Evolutionary conservation across 2,113 vertebrate genomes (phyloP), one percentile per base, ranked within the genome.

Genomic region (Vicugna pacos): DNA sequence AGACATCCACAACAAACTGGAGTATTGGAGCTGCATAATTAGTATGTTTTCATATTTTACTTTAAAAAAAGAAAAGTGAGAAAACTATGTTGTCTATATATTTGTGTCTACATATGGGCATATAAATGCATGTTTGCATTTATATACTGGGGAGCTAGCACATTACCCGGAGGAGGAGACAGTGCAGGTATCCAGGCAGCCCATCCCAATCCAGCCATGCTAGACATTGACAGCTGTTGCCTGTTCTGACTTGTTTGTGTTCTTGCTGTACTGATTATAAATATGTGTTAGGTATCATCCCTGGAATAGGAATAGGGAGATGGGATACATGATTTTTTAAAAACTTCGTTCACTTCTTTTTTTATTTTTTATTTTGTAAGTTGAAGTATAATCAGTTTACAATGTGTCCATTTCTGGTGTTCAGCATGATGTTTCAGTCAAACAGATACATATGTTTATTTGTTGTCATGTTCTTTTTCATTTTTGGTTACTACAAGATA

Each of bases 161-260:
- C 30, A 24, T 73, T 46, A 48, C 5, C 8, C 4, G 2, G n/a
- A 22, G 20, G 6, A 77, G 75, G 65, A 65, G 19, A 42, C 1
- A 1, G 1, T 17, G 1, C 19, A 54, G 28, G 17, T 9, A 6
- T 67, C 24, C 2, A 9, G 56, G 13, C 0, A 60, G 32, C 42
- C 58, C 8, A 14, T 3, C 2, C 48, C 30, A 54, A 4, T 32
- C 7, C 17, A 35, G 14, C 73, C 30, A 22, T n/a, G 48, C 6
- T 62, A 12, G 56, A 7, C 24, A 35, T 48, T 91, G 46, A 67
- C n/a, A 70, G 13, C 20, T 35, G 6, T 7, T 6, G 14, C 89
- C 2, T 1, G 9, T 75, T 65, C 54, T 79, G 72, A 58, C 72
- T 77, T 56, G 58, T 62, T 73, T 76, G 46, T 54, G 38, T 13